phyloP scores from a whole-genome alignment of 64 coral and sea anemone species.

The Porites australiensis region DNA sequence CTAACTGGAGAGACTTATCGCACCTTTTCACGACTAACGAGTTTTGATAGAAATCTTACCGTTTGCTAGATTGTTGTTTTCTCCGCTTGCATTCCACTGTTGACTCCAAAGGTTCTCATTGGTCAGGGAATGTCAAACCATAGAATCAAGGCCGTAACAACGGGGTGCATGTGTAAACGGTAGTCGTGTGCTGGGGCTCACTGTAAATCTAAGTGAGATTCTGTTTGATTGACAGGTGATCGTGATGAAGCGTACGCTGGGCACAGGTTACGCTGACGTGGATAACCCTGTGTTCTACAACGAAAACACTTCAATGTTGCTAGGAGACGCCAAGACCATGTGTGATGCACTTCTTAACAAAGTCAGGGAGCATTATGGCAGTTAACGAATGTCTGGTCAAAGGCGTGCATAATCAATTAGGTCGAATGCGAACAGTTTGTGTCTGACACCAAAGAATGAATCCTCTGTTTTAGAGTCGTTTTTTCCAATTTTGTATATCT shows the following conservation, averaged over 20 bases:
- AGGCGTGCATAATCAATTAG: background rate
- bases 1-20: no score
- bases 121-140: no score
- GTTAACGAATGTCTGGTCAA: background rate
- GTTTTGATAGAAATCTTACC: no score
- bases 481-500: background rate
- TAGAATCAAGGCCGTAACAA: no score
- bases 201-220: background rate
- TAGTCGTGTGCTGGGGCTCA: no score
- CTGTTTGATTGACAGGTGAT: constrained; percentile 85
- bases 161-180: no score
- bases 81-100: no score
- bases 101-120: no score
- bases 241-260: constrained; percentile 96
- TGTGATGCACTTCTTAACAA: constrained; percentile 88
- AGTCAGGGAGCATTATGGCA: constrained; percentile 79
- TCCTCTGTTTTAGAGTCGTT: background rate
- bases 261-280: constrained; percentile 97
- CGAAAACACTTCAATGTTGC: constrained; percentile 91
- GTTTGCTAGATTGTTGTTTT: no score
- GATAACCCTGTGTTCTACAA: constrained; percentile 99
- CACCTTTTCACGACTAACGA: no score
- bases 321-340: constrained; percentile 96
- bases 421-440: background rate
- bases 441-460: background rate